A percentile compares a stretch with the other conserved stretches of the same genome.
These are phyloP conservation scores for Helicolenus hilgendorfi DNA, from an alignment of 2,797 vertebrate genomes.

Conservation along the genomic window DNA sequence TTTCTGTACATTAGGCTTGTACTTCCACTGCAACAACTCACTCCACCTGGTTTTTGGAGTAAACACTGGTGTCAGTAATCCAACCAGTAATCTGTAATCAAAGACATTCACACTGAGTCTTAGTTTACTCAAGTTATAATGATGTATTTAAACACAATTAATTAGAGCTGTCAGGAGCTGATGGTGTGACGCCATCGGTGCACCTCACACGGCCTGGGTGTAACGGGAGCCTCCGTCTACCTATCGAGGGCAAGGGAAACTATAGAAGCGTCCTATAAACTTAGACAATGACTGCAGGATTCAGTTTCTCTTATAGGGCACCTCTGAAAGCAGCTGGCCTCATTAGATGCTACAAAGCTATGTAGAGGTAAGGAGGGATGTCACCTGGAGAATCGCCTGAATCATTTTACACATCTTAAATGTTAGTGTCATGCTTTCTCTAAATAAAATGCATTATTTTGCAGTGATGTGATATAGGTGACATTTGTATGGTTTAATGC, in stretches of 20 bases:
- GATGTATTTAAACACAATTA: constrained; percentile 60
- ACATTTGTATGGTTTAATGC: neutral
- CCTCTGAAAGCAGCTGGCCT: constrained; percentile 53
- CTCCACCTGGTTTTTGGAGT: neutral
- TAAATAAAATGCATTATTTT: neutral
- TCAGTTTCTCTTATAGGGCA: constrained; percentile 57
- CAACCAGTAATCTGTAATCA: constrained; percentile 32
- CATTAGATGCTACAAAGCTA: constrained; percentile 16
- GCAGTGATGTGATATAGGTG: neutral
- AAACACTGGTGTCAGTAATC: neutral
- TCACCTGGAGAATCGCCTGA: constrained; percentile 4
- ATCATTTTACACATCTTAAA: neutral
- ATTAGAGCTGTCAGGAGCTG: constrained; percentile 36
- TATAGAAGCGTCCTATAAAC: constrained; percentile 69
- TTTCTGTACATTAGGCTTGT: neutral
- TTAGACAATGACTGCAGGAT: constrained; percentile 54
- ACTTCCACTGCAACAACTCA: neutral
- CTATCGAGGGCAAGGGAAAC: constrained; percentile 67
- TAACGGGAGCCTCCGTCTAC: constrained; percentile 50
- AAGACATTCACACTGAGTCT: constrained; percentile 7
- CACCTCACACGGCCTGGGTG: constrained; percentile 8
- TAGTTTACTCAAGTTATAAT: constrained; percentile 18
- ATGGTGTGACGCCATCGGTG: constrained; percentile 15
- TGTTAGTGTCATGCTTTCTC: neutral
- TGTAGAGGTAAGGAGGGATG: neutral